phyloP scores from a whole-genome alignment of 2,113 vertebrate genomes.

The Raja brachyura region DNA sequence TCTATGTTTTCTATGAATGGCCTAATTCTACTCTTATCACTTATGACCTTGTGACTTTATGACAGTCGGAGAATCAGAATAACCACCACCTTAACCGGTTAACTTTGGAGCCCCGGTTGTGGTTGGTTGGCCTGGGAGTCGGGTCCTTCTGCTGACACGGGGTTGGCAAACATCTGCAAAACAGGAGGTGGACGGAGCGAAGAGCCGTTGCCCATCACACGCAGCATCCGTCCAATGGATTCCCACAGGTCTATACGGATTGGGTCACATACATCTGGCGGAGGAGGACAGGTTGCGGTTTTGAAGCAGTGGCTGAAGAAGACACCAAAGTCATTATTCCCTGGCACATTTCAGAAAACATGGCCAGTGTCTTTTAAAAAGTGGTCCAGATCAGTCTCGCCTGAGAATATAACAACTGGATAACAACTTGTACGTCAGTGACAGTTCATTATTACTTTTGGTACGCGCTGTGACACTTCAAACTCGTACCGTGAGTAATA shows the following conservation, averaged over 20 bases:
- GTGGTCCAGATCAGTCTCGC: neutral
- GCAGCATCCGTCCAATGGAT: neutral
- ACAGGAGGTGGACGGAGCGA: neutral
- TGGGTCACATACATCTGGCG: accelerated
- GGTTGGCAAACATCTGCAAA: neutral
- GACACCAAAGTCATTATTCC: neutral
- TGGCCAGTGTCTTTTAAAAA: accelerated
- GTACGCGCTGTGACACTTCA: conserved; percentile 99
- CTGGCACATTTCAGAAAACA: accelerated
- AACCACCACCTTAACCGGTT: too few species aligned
- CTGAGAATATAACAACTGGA: neutral
- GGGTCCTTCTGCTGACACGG: too few species aligned
- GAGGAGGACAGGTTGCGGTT: accelerated
- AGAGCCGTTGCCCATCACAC: neutral
- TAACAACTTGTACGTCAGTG: conserved; percentile 52
- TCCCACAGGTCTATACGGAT: accelerated
- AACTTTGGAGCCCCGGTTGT: neutral
- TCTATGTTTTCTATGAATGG: too few species aligned
- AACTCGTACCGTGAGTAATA: conserved; percentile 99
- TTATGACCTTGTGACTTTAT: too few species aligned
- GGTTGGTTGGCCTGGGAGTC: neutral
- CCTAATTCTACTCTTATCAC: too few species aligned
- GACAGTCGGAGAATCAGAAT: too few species aligned
- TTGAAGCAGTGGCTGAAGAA: neutral
- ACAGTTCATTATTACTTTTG: conserved; percentile 99